phyloP scores from a whole-genome alignment of 64 coral and sea anemone species.

The Anthopleura sola region DNA sequence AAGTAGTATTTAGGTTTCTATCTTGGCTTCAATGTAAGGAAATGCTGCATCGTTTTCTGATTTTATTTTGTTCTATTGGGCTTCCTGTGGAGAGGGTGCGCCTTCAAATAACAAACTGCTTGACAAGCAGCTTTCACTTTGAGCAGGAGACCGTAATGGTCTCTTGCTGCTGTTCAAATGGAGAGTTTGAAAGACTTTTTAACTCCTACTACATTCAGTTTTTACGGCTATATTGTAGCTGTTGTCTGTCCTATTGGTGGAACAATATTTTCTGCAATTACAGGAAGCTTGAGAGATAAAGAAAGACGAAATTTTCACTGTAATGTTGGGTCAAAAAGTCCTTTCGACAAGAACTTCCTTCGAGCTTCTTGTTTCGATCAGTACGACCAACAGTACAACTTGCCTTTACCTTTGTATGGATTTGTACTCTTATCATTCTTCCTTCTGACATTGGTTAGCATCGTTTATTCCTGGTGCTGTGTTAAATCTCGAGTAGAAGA shows the following conservation, averaged over 20 bases:
- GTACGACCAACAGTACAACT: conserved; percentile 40
- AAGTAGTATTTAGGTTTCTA: no score
- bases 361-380: conserved; percentile 21
- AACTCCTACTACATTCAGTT: conserved; percentile 17
- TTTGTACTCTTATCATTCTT: conserved; percentile 22
- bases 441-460: not conserved
- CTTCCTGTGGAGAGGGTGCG: no score
- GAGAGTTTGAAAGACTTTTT: conserved; percentile 5
- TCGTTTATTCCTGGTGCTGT: conserved; percentile 34
- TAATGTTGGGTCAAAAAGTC: not conserved
- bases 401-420: conserved; percentile 16
- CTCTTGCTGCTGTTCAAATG: no score
- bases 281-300: not conserved
- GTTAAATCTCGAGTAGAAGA: conserved; percentile 35
- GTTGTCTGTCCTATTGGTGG: not conserved
- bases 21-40: no score
- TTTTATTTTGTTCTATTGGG: no score
- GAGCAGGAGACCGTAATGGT: no score
- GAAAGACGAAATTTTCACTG: conserved; percentile 35
- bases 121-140: no score
- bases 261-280: conserved; percentile 17
- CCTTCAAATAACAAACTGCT: no score
- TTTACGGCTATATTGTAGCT: conserved; percentile 31
- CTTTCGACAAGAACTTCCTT: not conserved
- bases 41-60: no score